These are phyloP conservation scores for Sturnira hondurensis DNA, from an alignment of 2,113 vertebrate genomes.

Conservation along the genomic window DNA sequence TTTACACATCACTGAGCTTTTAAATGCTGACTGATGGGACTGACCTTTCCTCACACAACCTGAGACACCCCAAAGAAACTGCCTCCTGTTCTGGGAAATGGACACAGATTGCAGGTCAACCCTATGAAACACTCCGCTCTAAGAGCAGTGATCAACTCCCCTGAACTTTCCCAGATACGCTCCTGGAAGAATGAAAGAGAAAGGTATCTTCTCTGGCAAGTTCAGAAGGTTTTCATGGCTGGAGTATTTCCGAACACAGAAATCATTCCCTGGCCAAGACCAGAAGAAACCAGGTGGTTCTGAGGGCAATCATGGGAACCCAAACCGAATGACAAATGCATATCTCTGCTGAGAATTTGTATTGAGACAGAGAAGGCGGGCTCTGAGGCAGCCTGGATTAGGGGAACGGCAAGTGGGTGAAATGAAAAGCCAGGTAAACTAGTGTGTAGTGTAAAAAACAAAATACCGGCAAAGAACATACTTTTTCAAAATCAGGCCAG, in stretches of 20 bases:
- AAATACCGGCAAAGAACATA: neutral
- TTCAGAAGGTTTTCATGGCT: neutral
- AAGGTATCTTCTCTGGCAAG: neutral
- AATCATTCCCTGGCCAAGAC: neutral
- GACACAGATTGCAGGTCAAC: neutral
- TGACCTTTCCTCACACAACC: neutral
- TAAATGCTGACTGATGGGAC: neutral
- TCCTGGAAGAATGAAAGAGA: neutral
- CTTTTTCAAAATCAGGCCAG: constrained; percentile 1
- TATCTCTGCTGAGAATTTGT: neutral
- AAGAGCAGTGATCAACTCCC: neutral
- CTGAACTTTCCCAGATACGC: neutral
- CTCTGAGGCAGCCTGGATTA: neutral
- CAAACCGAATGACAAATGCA: neutral
- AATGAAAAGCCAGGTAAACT: neutral
- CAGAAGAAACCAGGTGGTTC: neutral
- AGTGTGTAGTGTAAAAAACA: neutral
- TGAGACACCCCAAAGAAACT: neutral
- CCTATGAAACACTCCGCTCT: neutral
- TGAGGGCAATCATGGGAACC: neutral
- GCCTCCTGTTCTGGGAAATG: neutral
- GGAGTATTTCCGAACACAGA: neutral
- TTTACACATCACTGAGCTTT: neutral
- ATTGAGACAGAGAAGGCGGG: neutral
- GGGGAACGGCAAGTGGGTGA: neutral